phyloP scores from a whole-genome alignment of 2,888 invertebrate species.

The Ditula angustiorana region DNA sequence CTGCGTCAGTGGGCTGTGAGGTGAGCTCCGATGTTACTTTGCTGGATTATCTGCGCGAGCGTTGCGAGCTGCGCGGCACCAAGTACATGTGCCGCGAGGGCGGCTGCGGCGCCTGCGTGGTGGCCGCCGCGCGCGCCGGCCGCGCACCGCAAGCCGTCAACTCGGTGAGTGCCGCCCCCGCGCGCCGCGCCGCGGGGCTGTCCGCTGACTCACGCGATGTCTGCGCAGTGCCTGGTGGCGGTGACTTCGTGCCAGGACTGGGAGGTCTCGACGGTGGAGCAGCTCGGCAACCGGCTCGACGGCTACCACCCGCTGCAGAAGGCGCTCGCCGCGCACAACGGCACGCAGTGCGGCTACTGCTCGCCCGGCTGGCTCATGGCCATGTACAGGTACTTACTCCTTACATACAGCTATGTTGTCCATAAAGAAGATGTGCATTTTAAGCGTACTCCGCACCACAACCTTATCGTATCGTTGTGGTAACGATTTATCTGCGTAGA shows the following conservation, averaged over 20 bases:
- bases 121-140: slow-evolving; percentile 65
- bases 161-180: slow-evolving; percentile 86
- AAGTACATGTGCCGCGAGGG: slow-evolving; percentile 90
- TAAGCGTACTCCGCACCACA: too few relatives aligned
- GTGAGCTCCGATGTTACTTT: slow-evolving; percentile 85
- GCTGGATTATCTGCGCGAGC: slow-evolving; percentile 85
- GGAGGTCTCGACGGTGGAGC: slow-evolving; percentile 89
- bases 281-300: slow-evolving; percentile 82
- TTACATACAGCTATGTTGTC: too few relatives aligned
- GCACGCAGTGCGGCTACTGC: slow-evolving; percentile 91
- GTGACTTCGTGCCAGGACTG: slow-evolving; percentile 81
- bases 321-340: slow-evolving; percentile 86
- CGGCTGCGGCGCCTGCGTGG: slow-evolving; percentile 88
- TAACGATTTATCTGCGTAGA: too few relatives aligned
- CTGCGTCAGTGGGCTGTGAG: slow-evolving; percentile 65
- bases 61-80: slow-evolving; percentile 86
- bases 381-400: slow-evolving; percentile 88
- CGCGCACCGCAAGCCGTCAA: slow-evolving; percentile 82
- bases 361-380: slow-evolving; percentile 92
- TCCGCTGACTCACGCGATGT: too few relatives aligned
- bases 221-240: slow-evolving; percentile 66
- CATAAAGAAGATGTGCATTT: too few relatives aligned
- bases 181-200: too few relatives aligned
- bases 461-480: too few relatives aligned
- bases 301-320: slow-evolving; percentile 89